A percentile compares a stretch with the other conserved stretches of the same genome.
phyloP scores from a whole-genome alignment of 53 echinoderm and acorn worm species.

The Apostichopus leukothele region DNA sequence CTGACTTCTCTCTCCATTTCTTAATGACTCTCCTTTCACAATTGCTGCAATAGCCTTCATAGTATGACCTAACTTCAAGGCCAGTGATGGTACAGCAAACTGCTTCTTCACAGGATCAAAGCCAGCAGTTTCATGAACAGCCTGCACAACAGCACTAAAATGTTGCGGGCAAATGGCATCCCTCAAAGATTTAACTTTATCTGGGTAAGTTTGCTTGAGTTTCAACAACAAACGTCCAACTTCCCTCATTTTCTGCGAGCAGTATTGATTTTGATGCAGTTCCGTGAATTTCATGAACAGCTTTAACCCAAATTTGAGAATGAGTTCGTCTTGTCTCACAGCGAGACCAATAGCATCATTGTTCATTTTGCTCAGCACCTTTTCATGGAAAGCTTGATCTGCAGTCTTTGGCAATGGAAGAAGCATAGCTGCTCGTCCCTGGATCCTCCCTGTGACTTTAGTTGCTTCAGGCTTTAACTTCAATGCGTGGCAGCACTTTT shows the following conservation, averaged over 20 bases:
- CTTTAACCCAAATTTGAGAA: conserved; percentile 53
- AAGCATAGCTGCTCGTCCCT: conserved; percentile 49
- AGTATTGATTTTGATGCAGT: conserved; percentile 47
- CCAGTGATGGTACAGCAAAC: conserved; percentile 53
- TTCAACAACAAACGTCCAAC: conserved; percentile 46
- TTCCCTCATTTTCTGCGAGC: conserved; percentile 71
- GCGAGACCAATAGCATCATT: conserved; percentile 51
- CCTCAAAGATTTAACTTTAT: conserved; percentile 36
- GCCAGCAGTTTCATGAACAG: conserved; percentile 56
- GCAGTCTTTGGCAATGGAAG: conserved; percentile 43
- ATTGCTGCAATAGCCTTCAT: conserved; percentile 50
- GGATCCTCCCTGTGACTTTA: conserved; percentile 35
- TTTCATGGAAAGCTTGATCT: conserved; percentile 39
- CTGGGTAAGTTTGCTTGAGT: background rate
- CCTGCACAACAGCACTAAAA: conserved; percentile 59
- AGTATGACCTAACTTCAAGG: conserved; percentile 55
- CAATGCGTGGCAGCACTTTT: conserved; percentile 18
- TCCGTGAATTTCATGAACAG: conserved; percentile 24
- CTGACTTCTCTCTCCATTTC: conserved; percentile 8
- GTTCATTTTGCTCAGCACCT: conserved; percentile 44
- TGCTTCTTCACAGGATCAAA: conserved; percentile 31
- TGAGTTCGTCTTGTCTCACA: conserved; percentile 64
- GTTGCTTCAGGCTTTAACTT: background rate
- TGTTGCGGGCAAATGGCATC: conserved; percentile 55
- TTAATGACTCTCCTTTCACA: conserved; percentile 48